phyloP scores from a whole-genome alignment of 2,888 invertebrate species.

The Phortica okadai region DNA sequence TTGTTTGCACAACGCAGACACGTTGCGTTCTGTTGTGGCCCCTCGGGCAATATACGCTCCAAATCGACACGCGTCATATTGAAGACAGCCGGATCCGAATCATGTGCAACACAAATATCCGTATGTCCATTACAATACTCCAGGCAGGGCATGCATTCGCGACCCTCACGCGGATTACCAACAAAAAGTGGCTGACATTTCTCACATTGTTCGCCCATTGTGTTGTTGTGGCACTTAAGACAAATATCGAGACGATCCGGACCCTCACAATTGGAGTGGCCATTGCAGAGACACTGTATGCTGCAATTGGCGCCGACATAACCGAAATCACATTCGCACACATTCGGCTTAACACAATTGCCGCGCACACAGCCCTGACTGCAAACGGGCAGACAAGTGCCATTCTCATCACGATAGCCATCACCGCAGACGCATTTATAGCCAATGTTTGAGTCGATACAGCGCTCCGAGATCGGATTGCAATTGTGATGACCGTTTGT shows the following conservation, averaged over 20 bases:
- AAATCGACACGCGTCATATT: slow-evolving; percentile 79
- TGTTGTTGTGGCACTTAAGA: slow-evolving; percentile 91
- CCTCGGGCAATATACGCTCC: slow-evolving; percentile 82
- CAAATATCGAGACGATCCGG: slow-evolving; percentile 90
- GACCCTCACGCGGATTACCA: slow-evolving; percentile 91
- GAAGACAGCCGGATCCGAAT: slow-evolving; percentile 76
- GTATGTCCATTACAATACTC: slow-evolving; percentile 95
- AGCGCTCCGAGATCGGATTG: slow-evolving; percentile 89
- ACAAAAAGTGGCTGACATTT: slow-evolving; percentile 94
- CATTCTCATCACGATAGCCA: slow-evolving; percentile 82
- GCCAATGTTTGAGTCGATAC: slow-evolving; percentile 83
- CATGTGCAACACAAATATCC: slow-evolving; percentile 83
- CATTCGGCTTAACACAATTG: slow-evolving; percentile 87
- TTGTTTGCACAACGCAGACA: slow-evolving; percentile 89
- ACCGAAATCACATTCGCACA: slow-evolving; percentile 94
- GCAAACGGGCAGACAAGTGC: slow-evolving; percentile 87
- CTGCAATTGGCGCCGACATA: slow-evolving; percentile 96
- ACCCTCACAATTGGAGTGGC: slow-evolving; percentile 93
- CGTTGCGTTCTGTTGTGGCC: slow-evolving; percentile 84
- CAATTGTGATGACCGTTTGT: slow-evolving; percentile 93
- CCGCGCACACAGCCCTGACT: slow-evolving; percentile 91
- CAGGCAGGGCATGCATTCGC: slow-evolving; percentile 90
- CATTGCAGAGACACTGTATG: slow-evolving; percentile 95
- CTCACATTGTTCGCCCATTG: slow-evolving; percentile 94
- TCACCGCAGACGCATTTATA: slow-evolving; percentile 91